Conservation (phyloP, 2,888 invertebrate species). For the Dryobota labecula region DNA sequence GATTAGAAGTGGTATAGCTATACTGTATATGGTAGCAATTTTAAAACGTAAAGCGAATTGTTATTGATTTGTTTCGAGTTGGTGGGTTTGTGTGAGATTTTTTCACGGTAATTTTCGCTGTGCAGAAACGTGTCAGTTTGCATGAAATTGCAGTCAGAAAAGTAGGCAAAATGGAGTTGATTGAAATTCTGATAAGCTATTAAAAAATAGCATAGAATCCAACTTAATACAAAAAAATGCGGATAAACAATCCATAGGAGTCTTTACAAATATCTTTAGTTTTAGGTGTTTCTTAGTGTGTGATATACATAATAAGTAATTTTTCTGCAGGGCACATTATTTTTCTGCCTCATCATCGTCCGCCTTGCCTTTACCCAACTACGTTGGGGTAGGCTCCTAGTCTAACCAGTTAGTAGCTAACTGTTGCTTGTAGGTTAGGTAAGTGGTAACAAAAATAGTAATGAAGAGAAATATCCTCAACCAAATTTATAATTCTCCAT, state of each 20-base stretch:
- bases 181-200: neutral
- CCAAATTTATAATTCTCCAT: neutral
- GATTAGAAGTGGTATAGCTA: constrained; percentile 79
- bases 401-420: no score
- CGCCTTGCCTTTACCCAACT: no score
- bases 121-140: no score
- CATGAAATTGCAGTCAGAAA: neutral
- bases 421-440: no score
- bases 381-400: no score
- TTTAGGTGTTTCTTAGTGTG: neutral
- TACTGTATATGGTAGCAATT: constrained; percentile 69
- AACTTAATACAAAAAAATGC: neutral
- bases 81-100: constrained; percentile 16
- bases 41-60: constrained; percentile 64
- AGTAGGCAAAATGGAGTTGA: neutral
- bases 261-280: neutral
- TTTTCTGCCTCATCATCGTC: no score
- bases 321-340: no score
- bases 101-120: neutral
- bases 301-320: no score
- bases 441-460: neutral
- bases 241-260: neutral
- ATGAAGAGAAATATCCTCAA: neutral
- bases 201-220: neutral
- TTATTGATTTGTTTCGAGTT: constrained; percentile 60